phyloP scores from a whole-genome alignment of 2,888 invertebrate genomes.

The Cryptocephalus moraei region DNA sequence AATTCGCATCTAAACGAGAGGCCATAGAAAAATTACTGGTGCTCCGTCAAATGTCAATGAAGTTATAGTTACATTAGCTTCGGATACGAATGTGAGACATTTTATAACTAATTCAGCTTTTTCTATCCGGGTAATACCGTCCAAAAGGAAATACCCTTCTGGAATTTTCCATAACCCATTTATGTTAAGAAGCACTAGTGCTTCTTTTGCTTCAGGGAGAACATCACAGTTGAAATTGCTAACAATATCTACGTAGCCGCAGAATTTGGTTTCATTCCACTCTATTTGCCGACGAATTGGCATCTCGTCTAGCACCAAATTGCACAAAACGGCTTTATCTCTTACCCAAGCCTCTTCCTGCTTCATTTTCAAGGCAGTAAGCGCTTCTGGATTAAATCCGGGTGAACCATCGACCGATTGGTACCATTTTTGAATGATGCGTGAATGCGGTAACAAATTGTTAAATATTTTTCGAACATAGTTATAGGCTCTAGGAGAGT shows the following conservation, averaged over 20 bases:
- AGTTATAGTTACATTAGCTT: neutral
- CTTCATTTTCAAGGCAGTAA: conserved; percentile 11
- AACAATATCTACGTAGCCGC: conserved; percentile 21
- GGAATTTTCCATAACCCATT: conserved; percentile 18
- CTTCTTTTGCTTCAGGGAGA: conserved; percentile 16
- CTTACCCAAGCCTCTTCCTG: neutral
- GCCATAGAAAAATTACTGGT: conserved; percentile 8
- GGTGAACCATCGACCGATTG: conserved; percentile 13
- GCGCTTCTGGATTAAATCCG: conserved; percentile 16
- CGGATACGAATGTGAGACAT: neutral
- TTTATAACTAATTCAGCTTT: neutral
- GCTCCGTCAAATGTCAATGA: conserved; percentile 1
- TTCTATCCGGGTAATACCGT: neutral
- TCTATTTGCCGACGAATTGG: conserved; percentile 14
- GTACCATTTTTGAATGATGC: conserved; percentile 14
- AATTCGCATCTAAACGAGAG: conserved; percentile 9
- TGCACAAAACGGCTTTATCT: conserved; percentile 9
- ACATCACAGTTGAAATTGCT: conserved; percentile 13
- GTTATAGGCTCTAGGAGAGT: conserved; percentile 11
- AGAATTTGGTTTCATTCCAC: conserved; percentile 15
- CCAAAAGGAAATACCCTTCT: neutral
- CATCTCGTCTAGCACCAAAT: conserved; percentile 23
- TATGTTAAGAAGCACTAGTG: conserved; percentile 15
- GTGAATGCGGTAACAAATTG: conserved; percentile 9
- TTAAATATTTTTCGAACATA: conserved; percentile 9